Evolutionary conservation across 2,888 invertebrate genomes (phyloP).

Genomic region (Eledona agricola): DNA sequence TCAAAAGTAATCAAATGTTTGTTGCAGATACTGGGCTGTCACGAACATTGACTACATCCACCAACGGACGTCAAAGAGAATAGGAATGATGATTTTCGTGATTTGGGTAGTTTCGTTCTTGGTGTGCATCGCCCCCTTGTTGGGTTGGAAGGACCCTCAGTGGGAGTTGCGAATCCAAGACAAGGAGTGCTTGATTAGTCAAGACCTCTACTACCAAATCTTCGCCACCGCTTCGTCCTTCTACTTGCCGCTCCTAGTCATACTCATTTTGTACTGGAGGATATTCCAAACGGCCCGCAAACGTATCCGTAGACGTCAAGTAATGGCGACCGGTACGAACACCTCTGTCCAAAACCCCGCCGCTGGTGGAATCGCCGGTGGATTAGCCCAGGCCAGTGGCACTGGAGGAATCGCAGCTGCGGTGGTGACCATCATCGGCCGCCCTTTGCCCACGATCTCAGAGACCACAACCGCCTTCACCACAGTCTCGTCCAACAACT

Average conservation of each 20-base stretch:
- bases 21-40: slow-evolving; percentile 86
- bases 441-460: slow-evolving; percentile 77
- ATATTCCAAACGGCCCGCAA: slow-evolving; percentile 89
- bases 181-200: slow-evolving; percentile 81
- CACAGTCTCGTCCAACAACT: slow-evolving; percentile 76
- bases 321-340: slow-evolving; percentile 62
- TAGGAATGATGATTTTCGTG: slow-evolving; percentile 82
- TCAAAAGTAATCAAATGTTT: too few relatives aligned
- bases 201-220: slow-evolving; percentile 84
- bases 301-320: slow-evolving; percentile 78
- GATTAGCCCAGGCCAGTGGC: slow-evolving; percentile 74
- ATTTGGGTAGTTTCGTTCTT: slow-evolving; percentile 86
- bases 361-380: slow-evolving; percentile 62
- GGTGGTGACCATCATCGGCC: slow-evolving; percentile 67
- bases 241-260: slow-evolving; percentile 84
- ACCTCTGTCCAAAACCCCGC: slow-evolving; percentile 61
- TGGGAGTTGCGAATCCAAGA: slow-evolving; percentile 70
- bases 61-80: slow-evolving; percentile 77
- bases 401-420: slow-evolving; percentile 78
- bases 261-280: slow-evolving; percentile 89
- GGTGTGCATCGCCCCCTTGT: slow-evolving; percentile 86
- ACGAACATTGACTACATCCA: slow-evolving; percentile 91
- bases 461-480: slow-evolving; percentile 78
- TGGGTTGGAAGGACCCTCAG: slow-evolving; percentile 82
- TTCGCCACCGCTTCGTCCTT: slow-evolving; percentile 92